phyloP scores from a whole-genome alignment of 2,113 vertebrate genomes.

The Chaetodon trifascialis region DNA sequence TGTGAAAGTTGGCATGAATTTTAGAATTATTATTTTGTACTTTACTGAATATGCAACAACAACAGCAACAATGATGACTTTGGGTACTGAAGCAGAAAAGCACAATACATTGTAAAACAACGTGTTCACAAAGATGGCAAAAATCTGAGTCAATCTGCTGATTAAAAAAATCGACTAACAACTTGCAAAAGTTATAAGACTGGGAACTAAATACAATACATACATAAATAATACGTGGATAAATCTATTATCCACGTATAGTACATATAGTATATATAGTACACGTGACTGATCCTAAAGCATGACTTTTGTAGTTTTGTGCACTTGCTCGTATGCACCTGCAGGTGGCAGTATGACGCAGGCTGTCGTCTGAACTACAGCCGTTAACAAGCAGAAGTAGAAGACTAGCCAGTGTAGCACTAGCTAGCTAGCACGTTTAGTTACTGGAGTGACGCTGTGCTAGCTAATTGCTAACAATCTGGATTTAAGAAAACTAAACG shows the following conservation, averaged over 20 bases:
- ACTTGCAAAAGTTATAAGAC: neutral
- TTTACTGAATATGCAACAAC: neutral
- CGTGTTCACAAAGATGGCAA: neutral
- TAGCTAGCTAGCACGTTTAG: constrained; percentile 29
- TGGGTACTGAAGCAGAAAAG: neutral
- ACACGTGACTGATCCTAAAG: neutral
- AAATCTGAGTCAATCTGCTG: neutral
- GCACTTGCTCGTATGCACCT: neutral
- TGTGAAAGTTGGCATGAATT: neutral
- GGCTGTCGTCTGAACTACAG: neutral
- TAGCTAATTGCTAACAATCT: constrained; percentile 26
- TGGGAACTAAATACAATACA: neutral
- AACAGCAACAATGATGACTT: too few species aligned
- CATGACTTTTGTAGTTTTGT: neutral
- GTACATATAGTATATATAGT: too few species aligned
- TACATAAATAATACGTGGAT: too few species aligned
- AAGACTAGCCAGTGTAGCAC: constrained; percentile 32
- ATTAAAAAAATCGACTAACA: neutral
- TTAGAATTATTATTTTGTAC: neutral
- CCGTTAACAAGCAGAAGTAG: constrained; percentile 27
- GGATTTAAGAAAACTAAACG: neutral
- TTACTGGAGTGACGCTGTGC: constrained; percentile 24
- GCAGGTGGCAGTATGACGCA: constrained; percentile 25
- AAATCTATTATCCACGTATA: too few species aligned
- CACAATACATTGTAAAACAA: neutral